Base-by-base conservation (phyloP, 2,797 vertebrate genomes). In the Rhinella marina region DNA sequence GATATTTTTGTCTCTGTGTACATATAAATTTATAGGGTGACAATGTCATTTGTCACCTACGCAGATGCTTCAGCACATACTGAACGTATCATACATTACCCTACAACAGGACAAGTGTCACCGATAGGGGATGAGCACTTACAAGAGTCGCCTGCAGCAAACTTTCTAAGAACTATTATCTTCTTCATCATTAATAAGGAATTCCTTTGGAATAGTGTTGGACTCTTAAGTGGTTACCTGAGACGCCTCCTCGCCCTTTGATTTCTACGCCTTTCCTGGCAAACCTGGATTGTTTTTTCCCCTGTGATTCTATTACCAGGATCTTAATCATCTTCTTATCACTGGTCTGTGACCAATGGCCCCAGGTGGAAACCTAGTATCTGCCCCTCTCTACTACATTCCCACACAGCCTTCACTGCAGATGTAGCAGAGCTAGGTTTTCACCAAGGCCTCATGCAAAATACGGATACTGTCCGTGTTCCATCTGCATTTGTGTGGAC, bases 281-380 rank as follows among this genome's bases (percentile, higher is more conserved):
- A 70, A 19, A 3, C 80, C n/a, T 11, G 41, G 6, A 19, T n/a
- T 59, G 19, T 25, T 32, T 17, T 82, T 12, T 32, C 21, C 25
- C 21, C 25, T 76, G 11, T 25, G 21, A 29, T 68, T 79, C 62
- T 50, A 66, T 73, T 76, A 54, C 29, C 14, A 54, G 25, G 59
- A 23, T 25, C 41, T 32, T 81, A 82, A 82, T 75, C 72, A 48
- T 19, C 73, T 52, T 78, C 56, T 84, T 29, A 68, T 50, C 81
- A 83, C 70, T 78, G 72, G 27, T 9, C 73, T 88, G 81, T 84
- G 73, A 83, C 86, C 61, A 88, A 78, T 17, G 6, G 73, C 86
- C 86, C n/a, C 50, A 68, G 86, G 86, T 57, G 11, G 27, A 12
- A 68, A 87, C 9, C 59, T 29, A 64, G 64, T 21, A 78, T 50